Conservation (phyloP, 2,113 vertebrate species). For the Phrynosoma blainvillii region DNA sequence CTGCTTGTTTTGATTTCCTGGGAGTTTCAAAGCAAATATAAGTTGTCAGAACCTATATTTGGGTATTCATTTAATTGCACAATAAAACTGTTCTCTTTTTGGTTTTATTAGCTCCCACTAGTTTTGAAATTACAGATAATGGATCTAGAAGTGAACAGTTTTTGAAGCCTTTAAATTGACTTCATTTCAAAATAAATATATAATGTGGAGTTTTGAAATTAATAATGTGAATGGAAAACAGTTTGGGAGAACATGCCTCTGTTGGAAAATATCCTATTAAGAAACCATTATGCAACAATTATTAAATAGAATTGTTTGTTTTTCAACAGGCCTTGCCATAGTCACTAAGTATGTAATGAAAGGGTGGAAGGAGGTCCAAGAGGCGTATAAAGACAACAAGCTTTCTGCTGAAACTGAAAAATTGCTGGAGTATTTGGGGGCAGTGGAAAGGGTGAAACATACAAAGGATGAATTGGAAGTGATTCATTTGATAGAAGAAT, state of each 20-base stretch:
- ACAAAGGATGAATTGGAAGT: constrained; percentile 91
- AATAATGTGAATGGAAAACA: background rate
- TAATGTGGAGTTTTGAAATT: no score
- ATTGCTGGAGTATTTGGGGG: constrained; percentile 88
- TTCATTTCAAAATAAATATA: background rate
- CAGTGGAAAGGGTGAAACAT: constrained; percentile 90
- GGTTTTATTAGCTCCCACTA: background rate
- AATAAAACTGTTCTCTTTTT: background rate
- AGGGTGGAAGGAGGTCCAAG: constrained; percentile 93
- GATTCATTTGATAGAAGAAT: constrained; percentile 89
- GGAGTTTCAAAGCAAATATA: background rate
- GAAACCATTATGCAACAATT: constrained; percentile 14
- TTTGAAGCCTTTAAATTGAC: background rate
- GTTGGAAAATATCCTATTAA: background rate
- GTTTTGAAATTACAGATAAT: background rate
- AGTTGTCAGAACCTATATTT: background rate
- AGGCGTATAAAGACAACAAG: constrained; percentile 84
- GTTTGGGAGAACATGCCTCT: background rate
- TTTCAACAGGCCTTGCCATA: constrained; percentile 83
- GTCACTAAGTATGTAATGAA: constrained; percentile 94
- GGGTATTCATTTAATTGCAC: background rate
- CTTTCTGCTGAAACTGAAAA: constrained; percentile 85
- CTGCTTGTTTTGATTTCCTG: no score
- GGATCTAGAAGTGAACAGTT: background rate
- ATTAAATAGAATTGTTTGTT: constrained; percentile 29